Evolutionary conservation across 2,797 vertebrate species (phyloP).

Genomic region (Microchirus variegatus): DNA sequence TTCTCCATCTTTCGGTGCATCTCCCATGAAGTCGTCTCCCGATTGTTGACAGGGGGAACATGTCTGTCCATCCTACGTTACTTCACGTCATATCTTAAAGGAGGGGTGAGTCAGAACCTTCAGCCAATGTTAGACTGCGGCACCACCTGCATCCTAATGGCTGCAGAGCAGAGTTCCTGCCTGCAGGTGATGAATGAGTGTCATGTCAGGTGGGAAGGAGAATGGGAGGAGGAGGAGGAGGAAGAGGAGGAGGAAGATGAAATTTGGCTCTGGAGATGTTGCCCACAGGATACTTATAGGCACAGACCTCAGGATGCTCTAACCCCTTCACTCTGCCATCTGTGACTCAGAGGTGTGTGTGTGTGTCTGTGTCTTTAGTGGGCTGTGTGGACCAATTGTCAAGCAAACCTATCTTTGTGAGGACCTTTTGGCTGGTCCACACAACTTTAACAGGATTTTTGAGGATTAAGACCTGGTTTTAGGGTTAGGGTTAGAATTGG

Average conservation of each 20-base stretch:
- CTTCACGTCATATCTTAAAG: constrained; percentile 13
- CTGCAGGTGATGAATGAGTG: constrained; percentile 74
- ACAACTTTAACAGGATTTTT: no score
- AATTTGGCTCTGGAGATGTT: constrained; percentile 67
- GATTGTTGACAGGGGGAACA: neutral
- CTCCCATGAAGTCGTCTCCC: no score
- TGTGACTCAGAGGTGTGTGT: constrained; percentile 58
- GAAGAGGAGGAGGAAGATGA: constrained; percentile 48
- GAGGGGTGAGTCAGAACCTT: constrained; percentile 51
- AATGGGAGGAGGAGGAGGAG: constrained; percentile 36
- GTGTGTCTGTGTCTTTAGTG: constrained; percentile 19
- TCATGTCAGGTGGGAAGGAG: constrained; percentile 61
- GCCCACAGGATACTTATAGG: constrained; percentile 61
- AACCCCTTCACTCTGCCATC: constrained; percentile 72
- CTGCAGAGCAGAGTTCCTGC: constrained; percentile 57
- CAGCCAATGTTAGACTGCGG: constrained; percentile 62
- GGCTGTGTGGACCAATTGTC: neutral
- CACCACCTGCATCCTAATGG: constrained; percentile 62
- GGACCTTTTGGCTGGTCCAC: no score
- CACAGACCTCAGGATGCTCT: constrained; percentile 73
- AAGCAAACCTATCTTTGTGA: no score
- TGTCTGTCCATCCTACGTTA: neutral
- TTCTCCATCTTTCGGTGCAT: no score
- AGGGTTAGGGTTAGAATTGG: no score
- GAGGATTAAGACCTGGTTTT: no score